Evolutionary conservation across 2,888 invertebrate genomes (phyloP), one percentile per base, ranked within the genome.

Genomic region (Drosophila pseudotalamancana): DNA sequence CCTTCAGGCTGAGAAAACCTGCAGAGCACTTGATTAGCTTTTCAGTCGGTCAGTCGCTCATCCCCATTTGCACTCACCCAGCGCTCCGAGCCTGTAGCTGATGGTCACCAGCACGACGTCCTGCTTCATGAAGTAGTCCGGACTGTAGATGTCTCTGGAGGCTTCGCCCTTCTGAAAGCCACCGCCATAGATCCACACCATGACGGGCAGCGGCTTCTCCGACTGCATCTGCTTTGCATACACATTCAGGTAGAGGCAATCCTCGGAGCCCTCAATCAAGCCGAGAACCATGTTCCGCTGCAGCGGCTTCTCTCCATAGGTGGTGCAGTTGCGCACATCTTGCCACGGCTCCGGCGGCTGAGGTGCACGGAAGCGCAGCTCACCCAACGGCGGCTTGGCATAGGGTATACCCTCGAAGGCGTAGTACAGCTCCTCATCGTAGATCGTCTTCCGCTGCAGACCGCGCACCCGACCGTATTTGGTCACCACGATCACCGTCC

Each of bases 101-200:
- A 93, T 64, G 0, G 90, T 88, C 0, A 93, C 91, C 0, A 93
- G 40, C 1, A 93, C 87, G 1, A 93, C 86, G 40, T 92, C 90
- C 63, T 92, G 88, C 31, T 90, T 88, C 87, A 93, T 88, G 4
- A 93, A 89, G 68, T 91, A 92, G 53, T 92, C 92, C 0, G 93
- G 92, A 6, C 92, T 91, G 63, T 91, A 91, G 1, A 88, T 8
- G 34, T 89, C 88, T 0, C 89, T 78, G 63, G 91, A 77, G 14
- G 92, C 91, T 12, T 92, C 92, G 1, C 92, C 92, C n/a, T 84
- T 72, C 49, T 90, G 90, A 68, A 92, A 93, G 1, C 91, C 92
- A 1, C 93, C 93, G 2, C 93, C 93, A 72, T 91, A 92, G 42
- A 93, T 91, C 89, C 91, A 93, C 0, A 93, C 91, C 90, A 93